Evolutionary conservation across 92 coral and sea anemone genomes (phyloP).

Genomic region (Pocillopora grandis): DNA sequence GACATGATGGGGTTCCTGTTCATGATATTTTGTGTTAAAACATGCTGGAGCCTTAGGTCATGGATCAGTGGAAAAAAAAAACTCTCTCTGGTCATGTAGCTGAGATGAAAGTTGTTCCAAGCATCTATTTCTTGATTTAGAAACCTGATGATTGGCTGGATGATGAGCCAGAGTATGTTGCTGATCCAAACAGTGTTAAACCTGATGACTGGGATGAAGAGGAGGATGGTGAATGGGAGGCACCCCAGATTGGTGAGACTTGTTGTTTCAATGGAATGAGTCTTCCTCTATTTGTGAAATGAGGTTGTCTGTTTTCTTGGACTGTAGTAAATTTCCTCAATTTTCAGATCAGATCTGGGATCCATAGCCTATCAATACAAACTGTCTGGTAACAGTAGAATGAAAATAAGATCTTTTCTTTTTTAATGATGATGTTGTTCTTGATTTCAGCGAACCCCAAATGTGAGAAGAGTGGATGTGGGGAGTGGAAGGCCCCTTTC

Average conservation of each 20-base stretch:
- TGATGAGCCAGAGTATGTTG: slow-evolving; percentile 90
- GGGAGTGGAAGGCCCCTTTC: slow-evolving; percentile 92
- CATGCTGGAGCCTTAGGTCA: no score
- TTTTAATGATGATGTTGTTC: not conserved
- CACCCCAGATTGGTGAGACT: slow-evolving; percentile 84
- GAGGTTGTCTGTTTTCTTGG: no score
- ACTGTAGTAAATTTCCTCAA: no score
- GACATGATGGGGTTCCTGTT: no score
- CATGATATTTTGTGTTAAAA: no score
- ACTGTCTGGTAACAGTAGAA: not conserved
- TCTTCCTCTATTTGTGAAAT: no score
- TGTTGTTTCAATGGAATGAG: not conserved
- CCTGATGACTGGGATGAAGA: slow-evolving; percentile 99
- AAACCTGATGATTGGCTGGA: slow-evolving; percentile 98
- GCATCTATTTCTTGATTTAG: slow-evolving; percentile 27
- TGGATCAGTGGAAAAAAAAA: no score
- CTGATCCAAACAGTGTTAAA: slow-evolving; percentile 92
- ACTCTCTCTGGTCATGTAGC: no score
- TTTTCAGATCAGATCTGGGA: no score
- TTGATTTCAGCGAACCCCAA: slow-evolving; percentile 76
- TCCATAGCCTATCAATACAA: not conserved
- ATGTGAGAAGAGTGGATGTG: slow-evolving; percentile 96
- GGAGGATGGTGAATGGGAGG: slow-evolving; percentile 99
- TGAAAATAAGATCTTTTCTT: not conserved
- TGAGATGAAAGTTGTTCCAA: no score